Percentiles rank a stretch among this genome's conserved stretches.
Conservation (phyloP, 2,113 vertebrate species). For the Archocentrus centrarchus region DNA sequence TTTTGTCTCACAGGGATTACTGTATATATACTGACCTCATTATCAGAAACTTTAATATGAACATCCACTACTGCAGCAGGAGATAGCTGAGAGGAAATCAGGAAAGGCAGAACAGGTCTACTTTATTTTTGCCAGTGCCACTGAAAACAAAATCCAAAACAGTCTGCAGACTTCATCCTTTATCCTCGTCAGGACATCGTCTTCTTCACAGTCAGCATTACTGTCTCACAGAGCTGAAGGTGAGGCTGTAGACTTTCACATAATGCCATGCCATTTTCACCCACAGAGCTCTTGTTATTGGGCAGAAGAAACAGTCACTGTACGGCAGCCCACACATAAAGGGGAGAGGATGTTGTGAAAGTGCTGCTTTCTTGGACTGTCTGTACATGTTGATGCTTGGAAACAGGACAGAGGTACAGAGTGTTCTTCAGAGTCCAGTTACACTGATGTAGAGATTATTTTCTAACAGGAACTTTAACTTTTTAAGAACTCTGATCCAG, state of each 20-base stretch:
- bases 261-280: background rate
- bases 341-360: background rate
- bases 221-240: constrained; percentile 1
- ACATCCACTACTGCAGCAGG: background rate
- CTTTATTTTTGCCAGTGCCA: background rate
- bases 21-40: background rate
- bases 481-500: background rate
- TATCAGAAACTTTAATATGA: background rate
- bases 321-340: background rate
- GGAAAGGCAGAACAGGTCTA: background rate
- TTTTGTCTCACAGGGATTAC: background rate
- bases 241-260: background rate
- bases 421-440: background rate
- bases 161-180: background rate
- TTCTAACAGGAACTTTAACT: background rate
- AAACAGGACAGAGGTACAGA: background rate
- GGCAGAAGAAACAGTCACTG: background rate
- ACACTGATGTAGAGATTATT: background rate
- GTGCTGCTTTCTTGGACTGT: background rate
- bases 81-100: background rate
- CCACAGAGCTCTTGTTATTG: background rate
- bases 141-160: background rate
- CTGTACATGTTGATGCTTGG: constrained; percentile 9
- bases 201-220: background rate
- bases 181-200: background rate